Evolutionary conservation across 2,797 vertebrate genomes (phyloP), one percentile per base, ranked within the genome.

Genomic region (Threskiornis aethiopicus): DNA sequence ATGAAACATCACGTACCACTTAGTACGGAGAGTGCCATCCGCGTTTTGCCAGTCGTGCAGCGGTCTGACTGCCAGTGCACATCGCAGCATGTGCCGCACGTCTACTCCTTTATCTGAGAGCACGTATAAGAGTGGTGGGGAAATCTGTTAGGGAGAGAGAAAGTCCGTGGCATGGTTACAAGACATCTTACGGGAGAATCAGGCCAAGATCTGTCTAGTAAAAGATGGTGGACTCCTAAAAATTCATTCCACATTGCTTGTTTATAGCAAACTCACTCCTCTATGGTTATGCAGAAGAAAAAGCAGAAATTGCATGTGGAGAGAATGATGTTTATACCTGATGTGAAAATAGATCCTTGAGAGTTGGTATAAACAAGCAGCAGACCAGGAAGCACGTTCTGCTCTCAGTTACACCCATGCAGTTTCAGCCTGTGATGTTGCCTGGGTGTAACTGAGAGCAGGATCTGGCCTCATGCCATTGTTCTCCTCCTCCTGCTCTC

Each of bases 1-100:
- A 96, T 91, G 91, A 91, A 94, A 87, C 86, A 91, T 90, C 86
- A 94, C 3, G 9, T 95, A 96, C 94, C 91, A 93, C 77, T 97
- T 95, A 71, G 84, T 33, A 92, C 31, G 11, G 84, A 85, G 87
- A 93, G 84, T 95, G 86, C 93, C 89, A 96, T 90, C 87, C 93
- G 13, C 4, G 10, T 59, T 84, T 95, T 97, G 95, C 96, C 84
- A 91, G 94, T 87, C 86, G 6, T 88, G 93, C 96, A 93, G 91
- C 1, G 78, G 91, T 88, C 88, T 69, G 86, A 90, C 88, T 97
- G 96, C 90, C 93, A 95, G 89, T 90, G 88, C 85, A 90, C 79
- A 88, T 59, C 8, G 35, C 12, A 2, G 70, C 13, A 9, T 47
- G 80, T 62, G 75, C 80, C 73, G 39, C 1, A 2, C 11, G 7